Evolutionary conservation across 2,888 invertebrate genomes (phyloP), one percentile per base, ranked within the genome.

Genomic region (Stenoptilia bipunctidactyla): DNA sequence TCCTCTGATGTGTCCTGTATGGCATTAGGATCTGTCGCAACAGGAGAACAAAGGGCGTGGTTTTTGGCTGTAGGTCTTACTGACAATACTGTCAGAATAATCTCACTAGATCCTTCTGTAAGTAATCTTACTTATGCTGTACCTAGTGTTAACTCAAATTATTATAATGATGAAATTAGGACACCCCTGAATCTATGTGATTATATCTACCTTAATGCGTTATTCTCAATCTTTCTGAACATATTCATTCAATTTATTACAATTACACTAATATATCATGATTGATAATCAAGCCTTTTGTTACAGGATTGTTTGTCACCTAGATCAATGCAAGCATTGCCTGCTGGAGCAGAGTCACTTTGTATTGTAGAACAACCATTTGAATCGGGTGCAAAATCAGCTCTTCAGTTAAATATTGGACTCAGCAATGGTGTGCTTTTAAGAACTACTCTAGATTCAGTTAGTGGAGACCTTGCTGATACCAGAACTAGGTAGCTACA

Each of bases 1-100:
- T 93, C 96, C 4, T 92, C 94, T 0, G 98, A 99, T 71, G 97
- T 99, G 1, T 92, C 98, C 51, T 99, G 98, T 66, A 98, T 99
- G 98, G 97, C 97, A 0, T 77, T 99, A 44, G 98, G 97, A 0
- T 94, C 94, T 40, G 97, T 99, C 0, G 96, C 98, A 0, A 88
- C 91, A 1, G 98, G 98, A 3, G 98, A 99, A 70, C 96, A 96
- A 63, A 85, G 98, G 44, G 96, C 95, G 0, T 92, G 96, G 87
- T 98, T 99, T 66, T 86, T 98, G 54, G 97, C 97, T 44, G 98
- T 98, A 20, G 98, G 98, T 1, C 85, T 99, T 27, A 91, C 94
- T 39, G 99, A 99, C 61, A 95, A 95, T 61, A 98, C 98, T 15
- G 99, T 99, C 42, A 87, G 98, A 53, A 96, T 99, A 43, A 96